Evolutionary conservation across 2,888 invertebrate species (phyloP).

Genomic region (Acanthopleura granulata): DNA sequence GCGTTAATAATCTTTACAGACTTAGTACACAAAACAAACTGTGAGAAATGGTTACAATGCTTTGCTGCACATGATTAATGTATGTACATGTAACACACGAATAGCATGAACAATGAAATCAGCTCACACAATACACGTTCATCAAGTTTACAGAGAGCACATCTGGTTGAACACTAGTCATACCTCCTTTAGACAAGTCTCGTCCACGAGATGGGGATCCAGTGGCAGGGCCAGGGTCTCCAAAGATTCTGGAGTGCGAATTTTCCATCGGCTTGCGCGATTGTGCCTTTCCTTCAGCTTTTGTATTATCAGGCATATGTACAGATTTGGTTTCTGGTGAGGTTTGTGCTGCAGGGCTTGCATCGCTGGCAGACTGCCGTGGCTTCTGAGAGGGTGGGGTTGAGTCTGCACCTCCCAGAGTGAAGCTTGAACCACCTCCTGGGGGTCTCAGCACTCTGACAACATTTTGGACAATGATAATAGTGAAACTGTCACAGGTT

Average conservation of each 20-base stretch:
- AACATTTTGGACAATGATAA: not conserved
- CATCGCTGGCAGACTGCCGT: not conserved
- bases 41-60: too few relatives aligned
- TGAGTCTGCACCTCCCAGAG: not conserved
- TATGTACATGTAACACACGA: too few relatives aligned
- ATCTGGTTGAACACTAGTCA: too few relatives aligned
- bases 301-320: not conserved
- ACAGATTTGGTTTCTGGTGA: not conserved
- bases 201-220: not conserved
- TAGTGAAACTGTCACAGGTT: too few relatives aligned
- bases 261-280: not conserved
- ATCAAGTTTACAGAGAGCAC: too few relatives aligned
- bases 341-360: not conserved
- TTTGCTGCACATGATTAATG: too few relatives aligned
- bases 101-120: too few relatives aligned
- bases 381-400: not conserved
- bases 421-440: constrained; percentile 7
- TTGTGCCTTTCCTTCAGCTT: not conserved
- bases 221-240: not conserved
- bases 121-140: too few relatives aligned
- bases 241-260: not conserved
- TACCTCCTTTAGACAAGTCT: constrained; percentile 5
- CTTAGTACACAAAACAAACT: too few relatives aligned
- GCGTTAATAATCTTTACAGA: too few relatives aligned
- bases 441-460: not conserved